Base-by-base conservation (phyloP, 2,113 vertebrate species). In the Aramus guarauna region DNA sequence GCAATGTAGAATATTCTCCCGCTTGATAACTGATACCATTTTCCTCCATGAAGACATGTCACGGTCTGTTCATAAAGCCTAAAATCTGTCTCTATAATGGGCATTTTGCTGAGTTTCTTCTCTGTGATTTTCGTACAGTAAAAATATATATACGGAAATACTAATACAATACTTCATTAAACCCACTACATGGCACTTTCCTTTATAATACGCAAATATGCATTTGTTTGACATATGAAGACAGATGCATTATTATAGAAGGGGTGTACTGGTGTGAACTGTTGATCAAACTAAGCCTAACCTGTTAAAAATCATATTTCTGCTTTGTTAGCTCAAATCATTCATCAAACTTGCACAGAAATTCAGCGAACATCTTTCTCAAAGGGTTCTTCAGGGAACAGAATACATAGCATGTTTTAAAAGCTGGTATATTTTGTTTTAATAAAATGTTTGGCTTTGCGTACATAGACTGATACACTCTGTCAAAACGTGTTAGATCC, bases 371-470 rank as follows among this genome's bases (percentile, higher is more conserved):
- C 91, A 84, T 96, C 78, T 97, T 92, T 94, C 78, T 96, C 91
- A 87, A 88, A 88, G 67, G 52, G 45, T 81, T 80, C 92, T 96
- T 94, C 75, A 58, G 92, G 87, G 93, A 95, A 67, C 95, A 95
- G 96, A 79, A 96, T 36, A 58, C 52, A 96, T 29, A 95, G 39
- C 52, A 43, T 97, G 91, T 94, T 96, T 98, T 96, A 92, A 97
- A 97, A 90, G 95, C 39, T n/a, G 88, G 76, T 97, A 45, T 88
- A 95, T 97, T 97, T 97, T 97, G 90, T 92, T 96, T 93, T 97
- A 97, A 94, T 97, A 96, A 96, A 97, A 96, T 96, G 83, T 96
- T 97, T 97, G 92, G 32, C 92, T 98, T 92, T 94, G 83, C 88
- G 11, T 95, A 96, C 81, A 84, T 11, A 95, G 78, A 71, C 81